Evolutionary conservation across 2,113 vertebrate species (phyloP).

Genomic region (Dipodomys stephensi): DNA sequence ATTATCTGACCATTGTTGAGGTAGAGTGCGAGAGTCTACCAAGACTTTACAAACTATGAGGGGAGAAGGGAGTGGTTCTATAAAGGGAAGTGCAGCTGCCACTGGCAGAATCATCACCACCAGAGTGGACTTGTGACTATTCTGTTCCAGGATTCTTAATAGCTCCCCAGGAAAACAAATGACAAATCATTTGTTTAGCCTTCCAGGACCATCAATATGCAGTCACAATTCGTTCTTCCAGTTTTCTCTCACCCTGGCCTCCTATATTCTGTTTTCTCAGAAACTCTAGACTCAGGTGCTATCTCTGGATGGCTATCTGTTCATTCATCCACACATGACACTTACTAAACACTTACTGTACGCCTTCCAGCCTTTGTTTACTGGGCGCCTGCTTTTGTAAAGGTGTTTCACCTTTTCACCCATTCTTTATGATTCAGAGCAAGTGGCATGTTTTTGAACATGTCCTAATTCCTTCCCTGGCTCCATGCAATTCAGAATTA

Average conservation of each 20-base stretch:
- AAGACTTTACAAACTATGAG: neutral
- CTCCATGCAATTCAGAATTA: neutral
- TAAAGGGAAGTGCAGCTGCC: neutral
- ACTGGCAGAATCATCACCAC: neutral
- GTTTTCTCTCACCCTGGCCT: neutral
- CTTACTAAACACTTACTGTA: neutral
- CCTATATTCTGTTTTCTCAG: neutral
- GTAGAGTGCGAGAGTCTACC: neutral
- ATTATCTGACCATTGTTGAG: neutral
- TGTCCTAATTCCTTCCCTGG: neutral
- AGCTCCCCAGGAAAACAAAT: neutral
- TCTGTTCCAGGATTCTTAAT: neutral
- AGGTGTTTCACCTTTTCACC: neutral
- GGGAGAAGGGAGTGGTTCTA: neutral
- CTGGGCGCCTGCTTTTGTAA: neutral
- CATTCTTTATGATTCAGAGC: neutral
- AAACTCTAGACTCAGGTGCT: neutral
- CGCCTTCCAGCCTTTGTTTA: neutral
- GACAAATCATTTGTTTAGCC: neutral
- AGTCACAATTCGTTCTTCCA: neutral
- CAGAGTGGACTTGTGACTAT: neutral
- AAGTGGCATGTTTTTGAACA: conserved; percentile 20
- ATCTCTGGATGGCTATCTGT: neutral
- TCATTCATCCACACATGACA: neutral
- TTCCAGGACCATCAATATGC: neutral